phyloP scores from a whole-genome alignment of 2,888 invertebrate species.

The Epinotia ramella region DNA sequence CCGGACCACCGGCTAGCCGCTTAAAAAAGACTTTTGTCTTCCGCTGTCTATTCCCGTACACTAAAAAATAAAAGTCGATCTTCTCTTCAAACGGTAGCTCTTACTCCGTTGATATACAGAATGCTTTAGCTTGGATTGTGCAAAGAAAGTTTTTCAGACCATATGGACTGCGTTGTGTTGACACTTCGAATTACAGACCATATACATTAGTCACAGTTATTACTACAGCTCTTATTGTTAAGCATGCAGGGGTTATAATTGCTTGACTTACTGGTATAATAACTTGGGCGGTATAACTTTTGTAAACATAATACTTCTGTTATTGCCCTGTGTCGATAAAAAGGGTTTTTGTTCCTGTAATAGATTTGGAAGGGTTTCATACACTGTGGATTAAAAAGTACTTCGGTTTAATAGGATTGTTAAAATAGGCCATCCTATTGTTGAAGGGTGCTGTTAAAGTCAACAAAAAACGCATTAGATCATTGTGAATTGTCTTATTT shows the following conservation, averaged over 20 bases:
- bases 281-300: not conserved
- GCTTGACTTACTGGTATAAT: not conserved
- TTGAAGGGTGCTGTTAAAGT: constrained; percentile 7
- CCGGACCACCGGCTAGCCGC: constrained; percentile 65
- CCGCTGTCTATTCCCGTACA: constrained; percentile 67
- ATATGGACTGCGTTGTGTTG: constrained; percentile 65
- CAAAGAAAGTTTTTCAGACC: constrained; percentile 57
- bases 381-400: constrained; percentile 10
- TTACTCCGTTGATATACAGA: not conserved
- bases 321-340: constrained; percentile 28
- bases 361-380: constrained; percentile 28
- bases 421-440: constrained; percentile 21
- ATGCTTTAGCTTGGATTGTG: not conserved
- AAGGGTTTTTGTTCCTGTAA: constrained; percentile 11
- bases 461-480: constrained; percentile 4
- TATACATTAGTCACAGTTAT: constrained; percentile 11
- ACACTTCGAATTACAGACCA: constrained; percentile 46
- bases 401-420: constrained; percentile 20
- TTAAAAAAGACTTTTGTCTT: constrained; percentile 75
- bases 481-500: not conserved
- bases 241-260: not conserved
- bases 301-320: constrained; percentile 37
- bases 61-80: constrained; percentile 62
- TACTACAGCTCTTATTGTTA: not conserved
- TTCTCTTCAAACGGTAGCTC: constrained; percentile 10